Percentiles rank a stretch among this genome's conserved stretches.
Conservation (phyloP, 2,888 invertebrate genomes). For the Drosophila formosana region DNA sequence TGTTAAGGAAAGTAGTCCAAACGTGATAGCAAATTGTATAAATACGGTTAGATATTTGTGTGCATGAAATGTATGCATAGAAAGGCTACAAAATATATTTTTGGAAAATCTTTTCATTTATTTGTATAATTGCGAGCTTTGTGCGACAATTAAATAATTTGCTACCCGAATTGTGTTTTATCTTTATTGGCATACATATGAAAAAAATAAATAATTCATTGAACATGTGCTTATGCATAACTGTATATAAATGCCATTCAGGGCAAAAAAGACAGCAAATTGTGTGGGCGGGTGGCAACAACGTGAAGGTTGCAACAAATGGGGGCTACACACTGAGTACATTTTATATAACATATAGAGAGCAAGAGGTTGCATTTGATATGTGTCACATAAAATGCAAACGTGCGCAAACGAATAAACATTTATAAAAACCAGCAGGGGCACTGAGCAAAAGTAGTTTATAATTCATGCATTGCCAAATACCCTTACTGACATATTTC, state of each 20-base stretch:
- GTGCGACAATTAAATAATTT: conserved; percentile 14
- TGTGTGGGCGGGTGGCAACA: conserved; percentile 16
- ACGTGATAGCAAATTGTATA: not conserved
- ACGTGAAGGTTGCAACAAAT: conserved; percentile 8
- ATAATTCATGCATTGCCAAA: not conserved
- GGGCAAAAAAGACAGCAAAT: conserved; percentile 12
- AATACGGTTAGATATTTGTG: not conserved
- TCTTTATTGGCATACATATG: conserved; percentile 1
- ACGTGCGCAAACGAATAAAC: conserved; percentile 9
- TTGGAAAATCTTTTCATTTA: not conserved
- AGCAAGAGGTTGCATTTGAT: conserved; percentile 33
- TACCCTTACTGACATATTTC: conserved; percentile 17
- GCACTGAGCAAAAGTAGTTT: not conserved
- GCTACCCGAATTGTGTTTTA: not conserved
- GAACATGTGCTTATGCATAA: conserved; percentile 19
- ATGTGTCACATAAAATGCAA: conserved; percentile 32
- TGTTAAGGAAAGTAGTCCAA: not conserved
- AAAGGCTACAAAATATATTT: not conserved
- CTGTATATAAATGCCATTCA: conserved; percentile 2
- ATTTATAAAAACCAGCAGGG: not conserved
- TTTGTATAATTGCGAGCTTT: conserved; percentile 3
- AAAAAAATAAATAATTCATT: conserved; percentile 11
- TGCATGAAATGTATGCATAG: not conserved
- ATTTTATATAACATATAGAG: not conserved
- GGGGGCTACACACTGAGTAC: not conserved